phyloP scores from a whole-genome alignment of 1,140 invertebrate species.

The Drosophila suzukii region DNA sequence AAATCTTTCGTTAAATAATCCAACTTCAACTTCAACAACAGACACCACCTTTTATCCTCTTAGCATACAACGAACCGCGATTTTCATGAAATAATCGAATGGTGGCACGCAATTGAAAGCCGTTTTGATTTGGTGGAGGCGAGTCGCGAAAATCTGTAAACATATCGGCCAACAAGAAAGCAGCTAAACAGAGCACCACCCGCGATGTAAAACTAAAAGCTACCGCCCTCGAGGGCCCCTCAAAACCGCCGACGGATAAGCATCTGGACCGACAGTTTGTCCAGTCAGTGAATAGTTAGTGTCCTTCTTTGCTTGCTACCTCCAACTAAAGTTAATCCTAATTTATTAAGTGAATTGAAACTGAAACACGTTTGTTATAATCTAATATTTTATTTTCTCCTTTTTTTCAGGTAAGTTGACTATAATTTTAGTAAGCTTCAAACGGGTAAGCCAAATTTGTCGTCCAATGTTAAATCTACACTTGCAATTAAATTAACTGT shows the following conservation, averaged over 20 bases:
- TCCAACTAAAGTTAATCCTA: background rate
- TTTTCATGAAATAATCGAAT: background rate
- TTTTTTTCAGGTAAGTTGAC: slow-evolving; percentile 70
- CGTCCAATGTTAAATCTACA: too few relatives aligned
- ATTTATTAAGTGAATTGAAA: background rate
- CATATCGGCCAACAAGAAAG: slow-evolving; percentile 17
- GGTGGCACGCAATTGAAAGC: too few relatives aligned
- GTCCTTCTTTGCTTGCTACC: background rate
- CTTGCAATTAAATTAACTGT: too few relatives aligned
- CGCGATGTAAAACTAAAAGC: slow-evolving; percentile 19
- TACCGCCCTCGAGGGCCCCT: background rate
- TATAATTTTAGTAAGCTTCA: slow-evolving; percentile 2
- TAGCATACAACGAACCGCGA: background rate
- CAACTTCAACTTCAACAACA: too few relatives aligned
- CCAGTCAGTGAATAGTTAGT: slow-evolving; percentile 54
- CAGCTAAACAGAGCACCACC: slow-evolving; percentile 18
- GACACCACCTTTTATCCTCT: background rate
- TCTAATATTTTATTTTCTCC: slow-evolving; percentile 2
- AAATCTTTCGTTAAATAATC: slow-evolving; percentile 33
- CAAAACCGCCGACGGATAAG: background rate
- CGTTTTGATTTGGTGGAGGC: background rate
- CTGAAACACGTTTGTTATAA: background rate
- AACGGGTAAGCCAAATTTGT: slow-evolving; percentile 37
- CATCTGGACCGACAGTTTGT: slow-evolving; percentile 20
- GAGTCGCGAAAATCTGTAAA: slow-evolving; percentile 5